These are phyloP conservation scores for Anadara kagoshimensis DNA, from an alignment of 1,140 invertebrate species.

Conservation along the genomic window DNA sequence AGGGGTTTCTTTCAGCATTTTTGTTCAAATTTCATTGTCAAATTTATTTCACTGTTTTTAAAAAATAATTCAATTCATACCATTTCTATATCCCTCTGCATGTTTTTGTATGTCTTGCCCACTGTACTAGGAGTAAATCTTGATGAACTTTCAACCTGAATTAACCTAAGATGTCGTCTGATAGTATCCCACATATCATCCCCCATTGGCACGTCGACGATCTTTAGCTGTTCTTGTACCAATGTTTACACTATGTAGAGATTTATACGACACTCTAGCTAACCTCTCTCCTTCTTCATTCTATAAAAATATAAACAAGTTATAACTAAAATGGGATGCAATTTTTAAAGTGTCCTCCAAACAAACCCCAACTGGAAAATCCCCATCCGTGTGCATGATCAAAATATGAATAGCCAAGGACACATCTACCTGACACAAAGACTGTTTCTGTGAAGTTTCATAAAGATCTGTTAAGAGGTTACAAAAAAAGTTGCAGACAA, in stretches of 20 bases:
- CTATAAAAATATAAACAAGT: conserved; percentile 7
- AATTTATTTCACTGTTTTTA: not conserved
- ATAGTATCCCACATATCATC: conserved; percentile 66
- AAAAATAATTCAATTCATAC: not conserved
- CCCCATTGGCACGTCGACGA: conserved; percentile 38
- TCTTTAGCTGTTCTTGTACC: conserved; percentile 55
- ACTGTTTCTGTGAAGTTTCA: too few species aligned
- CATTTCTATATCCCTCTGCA: conserved; percentile 34
- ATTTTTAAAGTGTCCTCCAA: too few species aligned
- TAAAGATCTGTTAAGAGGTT: too few species aligned
- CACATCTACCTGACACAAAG: too few species aligned
- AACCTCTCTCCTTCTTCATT: conserved; percentile 48
- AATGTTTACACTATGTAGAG: conserved; percentile 59
- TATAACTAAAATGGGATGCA: too few species aligned
- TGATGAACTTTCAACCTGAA: conserved; percentile 43
- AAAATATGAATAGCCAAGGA: too few species aligned
- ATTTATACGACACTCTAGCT: conserved; percentile 56
- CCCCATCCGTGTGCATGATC: too few species aligned
- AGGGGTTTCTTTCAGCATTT: too few species aligned
- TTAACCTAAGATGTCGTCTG: conserved; percentile 48
- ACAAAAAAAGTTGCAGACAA: too few species aligned
- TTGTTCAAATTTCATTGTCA: too few species aligned
- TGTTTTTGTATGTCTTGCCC: conserved; percentile 40
- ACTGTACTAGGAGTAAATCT: conserved; percentile 54
- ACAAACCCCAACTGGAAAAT: too few species aligned